Evolutionary conservation across 1,140 invertebrate genomes (phyloP).

Genomic region (Leptonema lineaticorne): DNA sequence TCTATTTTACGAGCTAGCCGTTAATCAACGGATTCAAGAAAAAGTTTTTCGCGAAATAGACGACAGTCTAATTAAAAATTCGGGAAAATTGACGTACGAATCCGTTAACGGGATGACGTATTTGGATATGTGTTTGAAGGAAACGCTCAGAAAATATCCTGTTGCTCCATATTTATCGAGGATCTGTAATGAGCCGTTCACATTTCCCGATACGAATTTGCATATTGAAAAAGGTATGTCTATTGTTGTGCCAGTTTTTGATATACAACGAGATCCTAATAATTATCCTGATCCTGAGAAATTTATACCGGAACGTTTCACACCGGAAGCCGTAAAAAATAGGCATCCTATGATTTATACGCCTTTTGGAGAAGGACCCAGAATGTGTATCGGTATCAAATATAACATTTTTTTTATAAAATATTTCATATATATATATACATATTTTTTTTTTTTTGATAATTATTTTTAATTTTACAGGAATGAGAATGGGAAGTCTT

Average conservation of each 20-base stretch:
- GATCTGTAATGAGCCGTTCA: constrained; percentile 12
- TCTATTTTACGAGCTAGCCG: constrained; percentile 51
- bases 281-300: constrained; percentile 35
- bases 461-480: too few relatives aligned
- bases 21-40: constrained; percentile 56
- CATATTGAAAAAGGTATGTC: constrained; percentile 27
- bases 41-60: constrained; percentile 55
- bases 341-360: constrained; percentile 29
- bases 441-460: too few relatives aligned
- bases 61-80: constrained; percentile 41
- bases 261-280: constrained; percentile 32
- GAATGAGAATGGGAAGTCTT: too few relatives aligned
- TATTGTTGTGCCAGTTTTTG: constrained; percentile 26
- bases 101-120: constrained; percentile 52
- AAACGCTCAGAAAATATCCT: constrained; percentile 34
- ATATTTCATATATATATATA: too few relatives aligned
- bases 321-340: constrained; percentile 14
- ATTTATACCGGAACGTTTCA: constrained; percentile 36
- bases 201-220: constrained; percentile 22
- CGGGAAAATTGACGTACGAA: constrained; percentile 49
- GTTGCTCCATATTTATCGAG: background rate
- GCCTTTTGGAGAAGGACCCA: constrained; percentile 36
- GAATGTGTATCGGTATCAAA: constrained; percentile 33
- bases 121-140: constrained; percentile 43
- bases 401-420: background rate